These are phyloP conservation scores for Mergus octosetaceus DNA, from an alignment of 2,797 vertebrate species.

Conservation along the genomic window DNA sequence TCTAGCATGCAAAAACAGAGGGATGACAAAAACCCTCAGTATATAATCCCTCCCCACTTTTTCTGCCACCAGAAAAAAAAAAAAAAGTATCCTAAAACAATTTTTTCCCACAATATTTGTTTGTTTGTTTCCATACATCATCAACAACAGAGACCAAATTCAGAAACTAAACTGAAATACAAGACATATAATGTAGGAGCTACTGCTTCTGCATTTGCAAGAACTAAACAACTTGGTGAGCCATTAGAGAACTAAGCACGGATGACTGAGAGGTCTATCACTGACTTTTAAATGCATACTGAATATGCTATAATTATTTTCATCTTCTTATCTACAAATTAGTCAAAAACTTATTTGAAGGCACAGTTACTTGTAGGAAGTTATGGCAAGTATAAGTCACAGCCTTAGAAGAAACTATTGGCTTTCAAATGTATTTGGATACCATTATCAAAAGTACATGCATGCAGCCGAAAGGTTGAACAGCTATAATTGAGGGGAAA, in stretches of 20 bases:
- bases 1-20: neutral
- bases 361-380: neutral
- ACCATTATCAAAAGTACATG: neutral
- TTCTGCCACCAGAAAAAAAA: neutral
- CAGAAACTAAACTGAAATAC: neutral
- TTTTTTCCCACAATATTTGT: neutral
- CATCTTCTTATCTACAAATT: neutral
- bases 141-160: neutral
- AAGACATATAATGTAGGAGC: neutral
- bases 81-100: neutral
- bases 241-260: neutral
- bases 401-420: neutral
- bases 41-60: neutral
- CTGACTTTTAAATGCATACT: neutral
- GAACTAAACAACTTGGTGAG: neutral
- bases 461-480: neutral
- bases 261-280: neutral
- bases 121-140: neutral
- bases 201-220: neutral
- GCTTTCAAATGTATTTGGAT: neutral
- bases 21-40: neutral
- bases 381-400: neutral
- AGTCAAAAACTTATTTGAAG: neutral
- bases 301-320: neutral
- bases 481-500: conserved; percentile 22